These are phyloP conservation scores for Parus major DNA, from an alignment of 2,113 vertebrate genomes.

Conservation along the genomic window DNA sequence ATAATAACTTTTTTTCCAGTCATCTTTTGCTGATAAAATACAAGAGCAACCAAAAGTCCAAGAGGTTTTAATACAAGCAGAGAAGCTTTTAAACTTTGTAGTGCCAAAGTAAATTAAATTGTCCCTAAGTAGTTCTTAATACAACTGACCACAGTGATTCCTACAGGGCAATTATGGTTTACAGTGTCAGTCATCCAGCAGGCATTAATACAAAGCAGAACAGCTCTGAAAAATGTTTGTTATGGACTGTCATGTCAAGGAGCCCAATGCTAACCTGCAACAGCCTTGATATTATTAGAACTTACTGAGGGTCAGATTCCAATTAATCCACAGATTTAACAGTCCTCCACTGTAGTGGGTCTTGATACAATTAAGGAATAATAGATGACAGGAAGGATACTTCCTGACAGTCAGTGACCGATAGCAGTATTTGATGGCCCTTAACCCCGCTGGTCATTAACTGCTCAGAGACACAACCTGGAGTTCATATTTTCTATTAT, in stretches of 20 bases:
- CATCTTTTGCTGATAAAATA: not conserved
- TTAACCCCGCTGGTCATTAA: constrained; percentile 55
- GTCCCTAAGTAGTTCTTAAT: constrained; percentile 39
- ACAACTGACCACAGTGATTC: constrained; percentile 37
- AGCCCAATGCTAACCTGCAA: not conserved
- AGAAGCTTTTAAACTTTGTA: constrained; percentile 16
- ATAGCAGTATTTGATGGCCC: not conserved
- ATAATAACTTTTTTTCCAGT: not conserved
- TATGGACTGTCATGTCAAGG: constrained; percentile 19
- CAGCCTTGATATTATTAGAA: constrained; percentile 27
- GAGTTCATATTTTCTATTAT: constrained; percentile 49
- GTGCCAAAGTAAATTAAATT: constrained; percentile 50
- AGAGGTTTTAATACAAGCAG: not conserved
- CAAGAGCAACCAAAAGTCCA: not conserved
- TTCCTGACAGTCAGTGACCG: constrained; percentile 39
- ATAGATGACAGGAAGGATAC: constrained; percentile 47
- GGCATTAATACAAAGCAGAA: constrained; percentile 51
- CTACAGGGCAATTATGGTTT: constrained; percentile 29
- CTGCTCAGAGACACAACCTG: constrained; percentile 31
- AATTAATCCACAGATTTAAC: constrained; percentile 47
- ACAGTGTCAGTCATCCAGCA: constrained; percentile 31
- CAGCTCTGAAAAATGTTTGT: constrained; percentile 10
- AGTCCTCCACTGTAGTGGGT: constrained; percentile 2
- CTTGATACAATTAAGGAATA: constrained; percentile 58
- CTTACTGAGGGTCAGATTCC: constrained; percentile 43